Evolutionary conservation across 2,888 invertebrate genomes (phyloP), one percentile per base, ranked within the genome.

Genomic region (Ctenicera cuprea): DNA sequence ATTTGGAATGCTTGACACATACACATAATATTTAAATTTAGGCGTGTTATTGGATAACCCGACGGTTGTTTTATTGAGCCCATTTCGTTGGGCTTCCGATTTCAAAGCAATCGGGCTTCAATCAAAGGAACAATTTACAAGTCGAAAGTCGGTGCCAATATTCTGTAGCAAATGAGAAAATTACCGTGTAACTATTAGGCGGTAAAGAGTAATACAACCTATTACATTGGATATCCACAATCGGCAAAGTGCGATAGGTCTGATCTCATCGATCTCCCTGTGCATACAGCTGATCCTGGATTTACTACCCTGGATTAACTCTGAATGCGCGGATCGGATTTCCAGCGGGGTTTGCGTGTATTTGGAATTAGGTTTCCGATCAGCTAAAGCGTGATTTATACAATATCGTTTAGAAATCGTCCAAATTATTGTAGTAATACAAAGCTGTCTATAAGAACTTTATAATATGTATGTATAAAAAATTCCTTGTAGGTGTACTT

Each of bases 281-380:
- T 41, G 45, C 61, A 67, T 72, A 67, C 72, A 62, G 66, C 66
- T 72, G 45, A 72, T 72, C 72, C 72, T 43, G 66, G 72, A 72
- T 72, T 66, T 66, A 72, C 72, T 62, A 66, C 52, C 66, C 61
- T n/a, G 66, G 66, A 72, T 72, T 72, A 72, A 72, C 71, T 66
- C 66, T 50, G 66, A 72, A 66, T 61, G 62, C 57, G 71, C 65
- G 71, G 64, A 71, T 71, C 71, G 59, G 71, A 71, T 71, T 71
- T 71, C 71, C 48, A 71, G 43, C 41, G 26, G 59, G 67, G 65
- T 57, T 65, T 65, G 30, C 59, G 71, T 65, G 43, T 43, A 57
- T 63, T 37, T 71, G 59, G 67, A 66, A 54, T 67, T 71, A 71
- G 63, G 54, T 37, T 63, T 50, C 70, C 50, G 38, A 43, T 71